Base-by-base conservation (phyloP, 2,797 vertebrate species). In the Glyptemys insculpta region DNA sequence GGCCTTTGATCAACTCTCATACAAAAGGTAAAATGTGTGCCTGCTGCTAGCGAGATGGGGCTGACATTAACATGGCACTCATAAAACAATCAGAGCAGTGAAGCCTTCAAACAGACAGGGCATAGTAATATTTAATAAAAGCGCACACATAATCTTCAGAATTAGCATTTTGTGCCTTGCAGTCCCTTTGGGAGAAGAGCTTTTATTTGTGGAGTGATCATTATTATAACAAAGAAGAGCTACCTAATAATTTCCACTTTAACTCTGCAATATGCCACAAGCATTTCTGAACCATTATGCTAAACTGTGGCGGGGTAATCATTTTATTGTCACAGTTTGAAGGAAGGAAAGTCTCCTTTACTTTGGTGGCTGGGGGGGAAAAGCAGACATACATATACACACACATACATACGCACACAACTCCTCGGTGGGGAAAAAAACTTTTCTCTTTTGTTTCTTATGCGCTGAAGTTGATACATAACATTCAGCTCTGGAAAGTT, bases 71-170 rank as follows among this genome's bases (percentile, higher is more conserved):
- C 99, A 99, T 98, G 99, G 98, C 98, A 97, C 98, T 98, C 98
- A 98, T 98, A 99, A 98, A 98, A 98, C 98, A 98, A 98, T 98
- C 98, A 98, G 98, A 98, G 98, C 98, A 97, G 97, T 97, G 98
- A 98, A 98, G 97, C 98, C 98, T 98, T 98, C 98, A 98, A 98
- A 98, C 98, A 98, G 98, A 98, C 98, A 98, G 98, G 98, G 99
- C 99, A 98, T 97, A 98, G 99, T 99, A 99, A 99, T 99, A 99
- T 99, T 99, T 99, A 99, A 99, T 99, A 99, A 99, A 99, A 98
- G 99, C 98, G 95, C 98, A 98, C 98, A 98, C 99, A 99, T 99
- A 99, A 99, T 99, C 99, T 99, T 99, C 98, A 98, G 98, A 99
- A 99, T 99, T 99, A 99, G 99, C 99, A 99, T 99, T 99, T 99